Percentiles rank a stretch among this genome's conserved stretches.
phyloP scores from a whole-genome alignment of 2,888 invertebrate genomes.

The Dione vanillae region DNA sequence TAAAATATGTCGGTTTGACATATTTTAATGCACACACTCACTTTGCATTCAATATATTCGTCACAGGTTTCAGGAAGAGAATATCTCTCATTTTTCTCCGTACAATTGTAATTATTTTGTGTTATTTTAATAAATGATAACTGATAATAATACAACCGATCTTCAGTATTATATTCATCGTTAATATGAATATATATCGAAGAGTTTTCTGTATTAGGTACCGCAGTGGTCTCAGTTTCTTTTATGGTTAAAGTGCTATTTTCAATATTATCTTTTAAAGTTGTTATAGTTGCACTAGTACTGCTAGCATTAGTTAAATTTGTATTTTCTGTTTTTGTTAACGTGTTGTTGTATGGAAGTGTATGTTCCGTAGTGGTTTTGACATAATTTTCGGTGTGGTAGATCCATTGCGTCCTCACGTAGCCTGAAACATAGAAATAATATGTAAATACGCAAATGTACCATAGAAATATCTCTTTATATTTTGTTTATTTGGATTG shows the following conservation, averaged over 20 bases:
- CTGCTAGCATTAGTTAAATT: neutral
- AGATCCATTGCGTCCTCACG: neutral
- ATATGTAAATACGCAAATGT: too few relatives aligned
- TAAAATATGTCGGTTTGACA: too few relatives aligned
- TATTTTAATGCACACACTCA: conserved; percentile 54
- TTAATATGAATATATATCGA: neutral
- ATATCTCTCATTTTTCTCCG: conserved; percentile 88
- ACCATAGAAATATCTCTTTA: too few relatives aligned
- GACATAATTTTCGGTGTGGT: neutral
- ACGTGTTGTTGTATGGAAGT: neutral
- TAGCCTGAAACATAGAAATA: neutral
- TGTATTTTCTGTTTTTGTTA: neutral
- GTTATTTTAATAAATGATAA: neutral
- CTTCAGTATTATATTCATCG: neutral
- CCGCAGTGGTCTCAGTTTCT: neutral
- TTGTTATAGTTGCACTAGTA: neutral
- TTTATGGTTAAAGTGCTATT: neutral
- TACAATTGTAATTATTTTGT: conserved; percentile 74
- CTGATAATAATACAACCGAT: neutral
- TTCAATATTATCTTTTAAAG: neutral
- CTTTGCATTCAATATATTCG: conserved; percentile 88
- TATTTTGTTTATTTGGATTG: too few relatives aligned
- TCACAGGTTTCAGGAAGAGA: conserved; percentile 89
- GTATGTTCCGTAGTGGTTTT: neutral
- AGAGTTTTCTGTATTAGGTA: neutral